Evolutionary conservation across 2,113 vertebrate genomes (phyloP).

Genomic region (Tinamus guttatus): DNA sequence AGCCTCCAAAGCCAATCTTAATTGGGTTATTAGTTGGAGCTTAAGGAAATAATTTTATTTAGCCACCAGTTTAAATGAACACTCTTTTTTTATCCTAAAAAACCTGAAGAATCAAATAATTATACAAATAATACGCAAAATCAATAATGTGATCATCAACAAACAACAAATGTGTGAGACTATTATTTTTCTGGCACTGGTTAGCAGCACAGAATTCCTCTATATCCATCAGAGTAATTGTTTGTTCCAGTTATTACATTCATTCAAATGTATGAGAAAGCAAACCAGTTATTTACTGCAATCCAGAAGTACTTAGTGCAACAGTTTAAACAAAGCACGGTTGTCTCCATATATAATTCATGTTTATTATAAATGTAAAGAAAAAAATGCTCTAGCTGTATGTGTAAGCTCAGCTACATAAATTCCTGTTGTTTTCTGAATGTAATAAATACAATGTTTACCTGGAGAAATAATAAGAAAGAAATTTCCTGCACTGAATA

Average conservation of each 20-base stretch:
- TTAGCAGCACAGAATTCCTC: conserved; percentile 15
- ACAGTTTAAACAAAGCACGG: conserved; percentile 67
- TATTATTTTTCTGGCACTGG: background rate
- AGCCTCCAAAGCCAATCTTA: conserved; percentile 9
- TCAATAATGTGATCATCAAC: conserved; percentile 12
- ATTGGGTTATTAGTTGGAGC: conserved; percentile 33
- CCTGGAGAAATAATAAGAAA: conserved; percentile 56
- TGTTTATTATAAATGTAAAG: conserved; percentile 55
- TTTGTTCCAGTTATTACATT: conserved; percentile 61
- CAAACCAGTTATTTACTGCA: conserved; percentile 54
- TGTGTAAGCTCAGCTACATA: conserved; percentile 4
- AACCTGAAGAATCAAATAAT: conserved; percentile 34
- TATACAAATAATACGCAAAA: conserved; percentile 16
- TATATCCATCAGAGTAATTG: conserved; percentile 44
- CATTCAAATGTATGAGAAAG: conserved; percentile 47
- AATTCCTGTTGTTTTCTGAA: conserved; percentile 53
- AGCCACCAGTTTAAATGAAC: background rate
- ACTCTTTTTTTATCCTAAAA: background rate
- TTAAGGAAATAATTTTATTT: background rate
- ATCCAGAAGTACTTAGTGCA: conserved; percentile 61
- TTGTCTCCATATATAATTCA: conserved; percentile 71
- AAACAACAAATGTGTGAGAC: background rate
- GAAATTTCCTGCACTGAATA: conserved; percentile 33
- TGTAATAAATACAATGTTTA: conserved; percentile 58
- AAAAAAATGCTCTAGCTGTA: conserved; percentile 21